These are phyloP conservation scores for Heliconius ethilla DNA, from an alignment of 2,888 invertebrate genomes.

Conservation along the genomic window DNA sequence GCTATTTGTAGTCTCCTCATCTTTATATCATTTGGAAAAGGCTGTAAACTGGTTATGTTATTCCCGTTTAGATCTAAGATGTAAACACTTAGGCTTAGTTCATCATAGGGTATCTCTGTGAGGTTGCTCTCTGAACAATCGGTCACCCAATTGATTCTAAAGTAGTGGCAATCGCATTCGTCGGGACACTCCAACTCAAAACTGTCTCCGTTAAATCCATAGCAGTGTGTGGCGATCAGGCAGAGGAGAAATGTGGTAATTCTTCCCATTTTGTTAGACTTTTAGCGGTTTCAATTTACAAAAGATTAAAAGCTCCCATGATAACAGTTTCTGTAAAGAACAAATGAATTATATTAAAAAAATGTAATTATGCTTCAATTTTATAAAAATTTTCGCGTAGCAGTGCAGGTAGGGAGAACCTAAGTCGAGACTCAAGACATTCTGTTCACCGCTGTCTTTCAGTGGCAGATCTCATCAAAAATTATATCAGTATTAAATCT, in stretches of 20 bases:
- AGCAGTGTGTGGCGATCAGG: conserved; percentile 56
- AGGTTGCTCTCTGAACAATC: conserved; percentile 89
- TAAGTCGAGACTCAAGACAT: not conserved
- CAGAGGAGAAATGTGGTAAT: conserved; percentile 57
- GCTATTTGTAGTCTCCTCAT: conserved; percentile 86
- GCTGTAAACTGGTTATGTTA: conserved; percentile 81
- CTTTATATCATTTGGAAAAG: conserved; percentile 86
- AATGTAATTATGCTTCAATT: not conserved
- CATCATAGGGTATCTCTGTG: conserved; percentile 85
- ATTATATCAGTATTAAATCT: not conserved
- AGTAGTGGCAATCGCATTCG: conserved; percentile 89
- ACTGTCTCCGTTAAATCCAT: conserved; percentile 83
- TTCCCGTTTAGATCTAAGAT: conserved; percentile 87
- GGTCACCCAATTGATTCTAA: conserved; percentile 89
- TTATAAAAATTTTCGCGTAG: not conserved
- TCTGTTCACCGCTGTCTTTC: too few species aligned
- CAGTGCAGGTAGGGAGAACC: not conserved
- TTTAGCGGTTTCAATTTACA: conserved; percentile 43
- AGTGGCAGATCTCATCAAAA: too few species aligned
- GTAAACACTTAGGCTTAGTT: conserved; percentile 86
- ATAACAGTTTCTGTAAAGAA: conserved; percentile 44
- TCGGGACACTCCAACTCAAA: conserved; percentile 87
- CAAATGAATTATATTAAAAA: not conserved
- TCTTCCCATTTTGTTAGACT: conserved; percentile 58
- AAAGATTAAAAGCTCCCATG: conserved; percentile 48